Evolutionary conservation across 1,140 invertebrate species (phyloP).

Genomic region (Chionoecetes opilio): DNA sequence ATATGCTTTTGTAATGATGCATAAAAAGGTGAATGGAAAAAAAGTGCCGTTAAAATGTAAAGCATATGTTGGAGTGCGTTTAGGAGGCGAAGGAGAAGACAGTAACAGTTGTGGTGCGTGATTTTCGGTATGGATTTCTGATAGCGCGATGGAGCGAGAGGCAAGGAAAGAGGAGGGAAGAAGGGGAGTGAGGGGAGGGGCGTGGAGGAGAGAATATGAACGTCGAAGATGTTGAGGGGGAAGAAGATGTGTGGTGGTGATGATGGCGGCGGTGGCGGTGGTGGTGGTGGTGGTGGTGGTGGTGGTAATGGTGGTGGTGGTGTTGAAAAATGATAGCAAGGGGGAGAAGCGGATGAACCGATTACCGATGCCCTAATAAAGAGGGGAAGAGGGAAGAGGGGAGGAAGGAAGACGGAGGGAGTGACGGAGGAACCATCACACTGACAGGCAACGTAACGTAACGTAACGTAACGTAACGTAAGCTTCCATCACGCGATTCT

Average conservation of each 20-base stretch:
- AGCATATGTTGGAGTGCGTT: background rate
- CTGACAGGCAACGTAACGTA: too few species aligned
- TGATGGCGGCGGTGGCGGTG: background rate
- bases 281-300: background rate
- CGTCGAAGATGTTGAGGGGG: conserved; percentile 41
- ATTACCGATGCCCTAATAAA: conserved; percentile 61
- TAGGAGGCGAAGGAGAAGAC: background rate
- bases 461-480: too few species aligned
- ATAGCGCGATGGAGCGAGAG: conserved; percentile 48
- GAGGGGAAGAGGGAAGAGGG: conserved; percentile 12
- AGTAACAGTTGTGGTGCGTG: background rate
- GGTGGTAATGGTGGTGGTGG: conserved; percentile 34
- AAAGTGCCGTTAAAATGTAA: background rate
- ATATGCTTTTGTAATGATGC: too few species aligned
- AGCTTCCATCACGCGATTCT: too few species aligned
- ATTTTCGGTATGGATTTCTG: conserved; percentile 47
- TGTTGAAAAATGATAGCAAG: conserved; percentile 51
- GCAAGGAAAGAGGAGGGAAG: background rate
- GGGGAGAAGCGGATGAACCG: conserved; percentile 54
- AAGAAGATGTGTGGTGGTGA: background rate
- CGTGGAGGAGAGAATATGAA: conserved; percentile 31
- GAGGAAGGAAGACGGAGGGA: background rate
- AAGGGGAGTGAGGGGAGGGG: background rate
- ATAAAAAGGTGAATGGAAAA: background rate
- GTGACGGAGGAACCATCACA: background rate